Evolutionary conservation across 1,140 invertebrate genomes (phyloP).

Genomic region (Drosophila murphyi): DNA sequence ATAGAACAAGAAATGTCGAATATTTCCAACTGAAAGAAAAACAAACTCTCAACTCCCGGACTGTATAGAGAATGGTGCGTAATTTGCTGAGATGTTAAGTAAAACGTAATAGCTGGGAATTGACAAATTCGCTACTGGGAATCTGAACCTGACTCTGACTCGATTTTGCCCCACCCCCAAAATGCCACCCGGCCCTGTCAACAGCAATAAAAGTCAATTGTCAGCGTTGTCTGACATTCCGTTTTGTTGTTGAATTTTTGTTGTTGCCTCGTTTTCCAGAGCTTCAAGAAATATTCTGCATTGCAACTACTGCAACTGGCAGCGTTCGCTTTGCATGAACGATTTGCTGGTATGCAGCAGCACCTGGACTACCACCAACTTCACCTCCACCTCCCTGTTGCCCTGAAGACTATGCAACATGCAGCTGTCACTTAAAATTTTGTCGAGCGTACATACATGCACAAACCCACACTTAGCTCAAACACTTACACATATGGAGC

Average conservation of each 20-base stretch:
- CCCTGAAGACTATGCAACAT: conserved; percentile 31
- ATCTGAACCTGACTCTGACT: conserved; percentile 18
- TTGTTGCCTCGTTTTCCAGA: conserved; percentile 7
- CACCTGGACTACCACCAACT: conserved; percentile 2
- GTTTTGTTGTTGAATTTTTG: conserved; percentile 24
- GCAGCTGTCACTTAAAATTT: conserved; percentile 71
- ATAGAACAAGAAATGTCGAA: conserved; percentile 15
- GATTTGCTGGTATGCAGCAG: conserved; percentile 52
- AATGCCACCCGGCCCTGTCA: conserved; percentile 45
- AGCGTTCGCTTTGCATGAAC: conserved; percentile 22
- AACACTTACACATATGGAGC: not conserved
- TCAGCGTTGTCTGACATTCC: conserved; percentile 64
- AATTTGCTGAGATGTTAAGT: conserved; percentile 75
- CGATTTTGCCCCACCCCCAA: not conserved
- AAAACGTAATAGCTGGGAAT: conserved; percentile 76
- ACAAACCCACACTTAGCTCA: not conserved
- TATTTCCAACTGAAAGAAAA: conserved; percentile 23
- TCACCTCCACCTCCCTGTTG: conserved; percentile 16
- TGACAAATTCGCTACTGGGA: conserved; percentile 61
- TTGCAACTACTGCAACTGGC: conserved; percentile 37
- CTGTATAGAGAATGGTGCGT: conserved; percentile 67
- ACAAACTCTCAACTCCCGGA: conserved; percentile 28
- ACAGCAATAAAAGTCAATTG: conserved; percentile 78
- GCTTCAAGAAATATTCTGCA: conserved; percentile 32
- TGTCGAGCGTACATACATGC: conserved; percentile 39